Evolutionary conservation across 2,888 invertebrate genomes (phyloP).

Genomic region (Trissonchulus latispiculum): DNA sequence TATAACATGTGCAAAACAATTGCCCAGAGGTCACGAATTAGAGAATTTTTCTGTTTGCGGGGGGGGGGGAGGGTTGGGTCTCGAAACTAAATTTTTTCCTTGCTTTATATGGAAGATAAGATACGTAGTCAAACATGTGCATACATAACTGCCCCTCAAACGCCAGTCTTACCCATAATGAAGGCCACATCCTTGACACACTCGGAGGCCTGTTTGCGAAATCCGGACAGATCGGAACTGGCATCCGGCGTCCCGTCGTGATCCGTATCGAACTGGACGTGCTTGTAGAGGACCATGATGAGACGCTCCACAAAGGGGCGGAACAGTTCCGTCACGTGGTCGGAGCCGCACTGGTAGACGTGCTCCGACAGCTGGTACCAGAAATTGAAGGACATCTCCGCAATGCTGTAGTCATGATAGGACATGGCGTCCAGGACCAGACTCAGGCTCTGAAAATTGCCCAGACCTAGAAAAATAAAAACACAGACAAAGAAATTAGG

Average conservation of each 20-base stretch:
- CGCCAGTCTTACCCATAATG: conserved; percentile 86
- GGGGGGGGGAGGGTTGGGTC: too few species aligned
- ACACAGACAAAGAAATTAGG: too few species aligned
- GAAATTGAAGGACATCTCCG: conserved; percentile 50
- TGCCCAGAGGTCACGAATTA: too few species aligned
- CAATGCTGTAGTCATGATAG: conserved; percentile 75
- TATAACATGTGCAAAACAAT: too few species aligned
- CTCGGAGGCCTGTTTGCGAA: conserved; percentile 73
- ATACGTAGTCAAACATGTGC: too few species aligned
- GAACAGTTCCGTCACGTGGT: conserved; percentile 67
- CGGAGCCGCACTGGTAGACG: conserved; percentile 73
- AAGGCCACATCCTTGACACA: conserved; percentile 92
- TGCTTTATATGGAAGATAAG: too few species aligned
- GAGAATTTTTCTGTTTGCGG: too few species aligned
- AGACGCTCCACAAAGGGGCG: conserved; percentile 79
- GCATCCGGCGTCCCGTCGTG: conserved; percentile 58
- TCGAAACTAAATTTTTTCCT: too few species aligned
- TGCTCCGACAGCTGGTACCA: conserved; percentile 94
- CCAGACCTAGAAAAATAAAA: conserved; percentile 46
- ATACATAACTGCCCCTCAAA: too few species aligned
- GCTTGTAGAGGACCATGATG: conserved; percentile 75
- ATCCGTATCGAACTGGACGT: conserved; percentile 92
- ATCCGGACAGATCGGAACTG: conserved; percentile 65
- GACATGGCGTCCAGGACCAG: conserved; percentile 80
- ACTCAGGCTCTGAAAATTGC: conserved; percentile 66